Evolutionary conservation across 1,140 invertebrate genomes (phyloP).

Genomic region (Drosophila pseudoananassae): DNA sequence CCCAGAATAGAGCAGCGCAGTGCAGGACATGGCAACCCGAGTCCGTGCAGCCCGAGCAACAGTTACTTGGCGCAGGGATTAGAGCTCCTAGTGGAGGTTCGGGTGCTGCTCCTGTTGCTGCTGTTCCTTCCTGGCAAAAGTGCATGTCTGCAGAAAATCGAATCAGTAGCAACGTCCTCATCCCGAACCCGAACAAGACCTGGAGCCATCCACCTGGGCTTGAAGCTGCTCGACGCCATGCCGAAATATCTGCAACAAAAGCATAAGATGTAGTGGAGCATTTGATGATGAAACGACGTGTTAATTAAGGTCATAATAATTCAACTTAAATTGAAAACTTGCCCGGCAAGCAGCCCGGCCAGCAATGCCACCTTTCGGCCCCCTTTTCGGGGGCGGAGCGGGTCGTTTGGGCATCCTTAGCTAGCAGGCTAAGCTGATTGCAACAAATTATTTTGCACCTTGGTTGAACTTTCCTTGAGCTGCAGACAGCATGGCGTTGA

Average conservation of each 20-base stretch:
- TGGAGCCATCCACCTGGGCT: constrained; percentile 30
- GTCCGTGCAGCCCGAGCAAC: constrained; percentile 48
- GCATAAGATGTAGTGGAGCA: constrained; percentile 77
- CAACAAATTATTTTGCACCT: constrained; percentile 82
- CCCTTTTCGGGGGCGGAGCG: constrained; percentile 2
- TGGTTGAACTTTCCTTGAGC: constrained; percentile 77
- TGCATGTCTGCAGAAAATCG: constrained; percentile 82
- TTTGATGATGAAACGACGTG: constrained; percentile 82
- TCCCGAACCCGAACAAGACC: not conserved
- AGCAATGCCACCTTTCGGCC: not conserved
- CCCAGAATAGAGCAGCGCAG: constrained; percentile 14
- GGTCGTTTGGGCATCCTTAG: constrained; percentile 33
- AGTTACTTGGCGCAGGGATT: constrained; percentile 75
- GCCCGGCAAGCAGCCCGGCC: constrained; percentile 34
- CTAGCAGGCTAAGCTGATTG: constrained; percentile 76
- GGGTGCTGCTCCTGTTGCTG: constrained; percentile 18
- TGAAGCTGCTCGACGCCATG: constrained; percentile 35
- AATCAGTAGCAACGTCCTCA: constrained; percentile 65
- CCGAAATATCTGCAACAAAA: constrained; percentile 80
- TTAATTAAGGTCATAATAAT: constrained; percentile 83
- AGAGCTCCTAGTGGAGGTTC: constrained; percentile 21
- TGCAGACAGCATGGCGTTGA: constrained; percentile 76
- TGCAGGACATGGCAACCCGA: constrained; percentile 4
- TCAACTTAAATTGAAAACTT: constrained; percentile 83
- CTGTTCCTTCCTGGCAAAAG: constrained; percentile 57